Evolutionary conservation across 2,888 invertebrate species (phyloP).

Genomic region (Laspeyria flexula): DNA sequence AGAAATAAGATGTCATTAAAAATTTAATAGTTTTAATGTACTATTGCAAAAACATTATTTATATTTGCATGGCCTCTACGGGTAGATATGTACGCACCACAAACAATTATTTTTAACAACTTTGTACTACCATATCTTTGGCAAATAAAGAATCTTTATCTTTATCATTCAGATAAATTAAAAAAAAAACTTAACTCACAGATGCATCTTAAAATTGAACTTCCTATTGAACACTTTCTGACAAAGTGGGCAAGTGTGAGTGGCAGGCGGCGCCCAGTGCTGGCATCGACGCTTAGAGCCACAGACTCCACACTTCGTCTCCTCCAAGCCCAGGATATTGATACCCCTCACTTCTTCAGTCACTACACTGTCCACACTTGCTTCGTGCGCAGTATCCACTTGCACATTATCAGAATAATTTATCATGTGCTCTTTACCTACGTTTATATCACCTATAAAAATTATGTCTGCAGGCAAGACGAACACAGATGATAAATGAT

Average conservation of each 20-base stretch:
- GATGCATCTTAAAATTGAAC: conserved; percentile 61
- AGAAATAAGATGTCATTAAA: no score
- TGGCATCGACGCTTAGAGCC: conserved; percentile 54
- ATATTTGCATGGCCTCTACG: no score
- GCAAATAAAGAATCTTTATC: no score
- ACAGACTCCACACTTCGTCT: conserved; percentile 47
- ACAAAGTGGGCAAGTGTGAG: conserved; percentile 57
- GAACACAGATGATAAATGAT: conserved; percentile 9
- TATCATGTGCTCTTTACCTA: neutral
- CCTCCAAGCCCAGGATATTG: conserved; percentile 5
- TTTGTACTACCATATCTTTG: no score
- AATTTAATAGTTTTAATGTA: no score
- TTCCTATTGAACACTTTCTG: conserved; percentile 62
- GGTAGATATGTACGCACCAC: no score
- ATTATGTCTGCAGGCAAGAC: conserved; percentile 10
- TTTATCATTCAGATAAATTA: no score
- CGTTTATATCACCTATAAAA: no score
- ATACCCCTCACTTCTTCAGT: conserved; percentile 12
- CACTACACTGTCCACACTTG: conserved; percentile 9
- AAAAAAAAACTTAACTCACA: conserved; percentile 51
- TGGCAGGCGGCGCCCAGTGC: conserved; percentile 50
- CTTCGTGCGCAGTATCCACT: conserved; percentile 12
- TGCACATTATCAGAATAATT: conserved; percentile 6
- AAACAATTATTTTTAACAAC: no score
- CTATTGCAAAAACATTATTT: no score